These are phyloP conservation scores for Paramormyrops hopkinsi DNA, from an alignment of 2,797 vertebrate species.

Conservation along the genomic window DNA sequence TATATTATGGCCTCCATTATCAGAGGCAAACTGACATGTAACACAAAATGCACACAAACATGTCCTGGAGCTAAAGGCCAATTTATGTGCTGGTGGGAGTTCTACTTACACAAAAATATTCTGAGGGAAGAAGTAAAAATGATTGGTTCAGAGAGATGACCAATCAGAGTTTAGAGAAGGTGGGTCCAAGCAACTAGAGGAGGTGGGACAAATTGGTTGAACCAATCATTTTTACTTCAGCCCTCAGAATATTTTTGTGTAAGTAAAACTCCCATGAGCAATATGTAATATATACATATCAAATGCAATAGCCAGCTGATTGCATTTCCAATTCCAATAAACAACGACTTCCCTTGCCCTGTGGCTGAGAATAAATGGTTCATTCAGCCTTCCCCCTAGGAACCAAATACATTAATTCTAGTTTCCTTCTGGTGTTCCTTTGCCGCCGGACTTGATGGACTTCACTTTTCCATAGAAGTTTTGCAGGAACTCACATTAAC, in stretches of 20 bases:
- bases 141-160: not conserved
- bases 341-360: not conserved
- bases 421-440: not conserved
- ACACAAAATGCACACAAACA: not conserved
- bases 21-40: not conserved
- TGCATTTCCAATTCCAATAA: not conserved
- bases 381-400: not conserved
- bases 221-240: not conserved
- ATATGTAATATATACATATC: not conserved
- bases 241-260: not conserved
- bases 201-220: not conserved
- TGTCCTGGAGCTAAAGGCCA: not conserved
- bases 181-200: not conserved
- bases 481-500: not conserved
- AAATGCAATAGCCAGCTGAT: not conserved
- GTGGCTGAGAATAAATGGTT: not conserved
- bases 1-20: not conserved
- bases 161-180: not conserved
- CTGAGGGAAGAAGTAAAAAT: not conserved
- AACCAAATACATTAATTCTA: conserved; percentile 3
- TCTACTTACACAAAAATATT: not conserved
- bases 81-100: not conserved
- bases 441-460: not conserved
- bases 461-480: not conserved
- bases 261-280: not conserved